Conservation (phyloP, 2,797 vertebrate genomes). For the Aythya fuligula region DNA sequence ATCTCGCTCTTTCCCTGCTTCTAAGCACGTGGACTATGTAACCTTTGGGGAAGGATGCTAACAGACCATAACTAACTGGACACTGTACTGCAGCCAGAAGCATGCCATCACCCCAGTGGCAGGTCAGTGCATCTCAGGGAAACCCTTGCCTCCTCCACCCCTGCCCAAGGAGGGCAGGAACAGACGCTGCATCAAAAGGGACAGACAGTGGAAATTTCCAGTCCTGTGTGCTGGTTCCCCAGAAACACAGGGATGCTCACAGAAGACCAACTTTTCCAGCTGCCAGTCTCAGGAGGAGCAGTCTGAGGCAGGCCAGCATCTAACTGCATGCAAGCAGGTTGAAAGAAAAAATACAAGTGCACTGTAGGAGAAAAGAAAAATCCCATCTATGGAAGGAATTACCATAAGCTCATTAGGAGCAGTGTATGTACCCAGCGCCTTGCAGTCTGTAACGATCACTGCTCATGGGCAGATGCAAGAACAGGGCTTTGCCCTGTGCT, state of each 20-base stretch:
- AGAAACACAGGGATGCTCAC: neutral
- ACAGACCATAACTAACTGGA: conserved; percentile 22
- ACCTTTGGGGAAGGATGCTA: neutral
- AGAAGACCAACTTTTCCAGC: neutral
- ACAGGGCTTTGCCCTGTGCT: neutral
- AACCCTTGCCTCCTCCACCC: neutral
- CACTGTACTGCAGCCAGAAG: neutral
- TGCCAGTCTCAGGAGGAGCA: neutral
- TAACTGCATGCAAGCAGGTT: neutral
- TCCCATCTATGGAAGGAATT: neutral
- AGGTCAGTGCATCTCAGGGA: neutral
- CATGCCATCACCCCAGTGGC: neutral
- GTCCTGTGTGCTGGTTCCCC: fast-evolving
- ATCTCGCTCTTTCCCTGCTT: neutral
- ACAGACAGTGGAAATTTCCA: neutral
- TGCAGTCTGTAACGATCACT: neutral
- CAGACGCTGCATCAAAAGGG: neutral
- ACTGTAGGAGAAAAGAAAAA: neutral
- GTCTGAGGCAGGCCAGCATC: neutral
- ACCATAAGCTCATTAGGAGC: neutral
- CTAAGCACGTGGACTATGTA: neutral
- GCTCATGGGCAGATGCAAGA: neutral
- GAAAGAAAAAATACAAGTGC: neutral
- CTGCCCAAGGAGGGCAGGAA: neutral
- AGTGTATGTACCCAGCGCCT: too few species aligned